Percentiles rank a stretch among this genome's conserved stretches.
Conservation (phyloP, 2,113 vertebrate genomes). For the Leucopternis melanops region DNA sequence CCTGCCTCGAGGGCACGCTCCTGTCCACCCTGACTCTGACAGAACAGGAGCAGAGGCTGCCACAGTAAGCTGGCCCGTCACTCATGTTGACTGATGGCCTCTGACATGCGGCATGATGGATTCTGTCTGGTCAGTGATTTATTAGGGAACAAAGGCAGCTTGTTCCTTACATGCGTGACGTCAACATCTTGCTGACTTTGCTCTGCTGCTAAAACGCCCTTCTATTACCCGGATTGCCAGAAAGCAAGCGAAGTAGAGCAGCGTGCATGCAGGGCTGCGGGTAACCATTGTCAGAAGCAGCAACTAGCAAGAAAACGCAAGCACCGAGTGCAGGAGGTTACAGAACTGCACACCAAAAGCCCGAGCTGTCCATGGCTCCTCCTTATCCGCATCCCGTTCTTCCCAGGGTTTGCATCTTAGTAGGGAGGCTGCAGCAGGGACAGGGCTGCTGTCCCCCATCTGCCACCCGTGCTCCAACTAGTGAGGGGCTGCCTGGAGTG, state of each 20-base stretch:
- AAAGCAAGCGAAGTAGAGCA: background rate
- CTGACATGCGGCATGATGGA: background rate
- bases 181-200: background rate
- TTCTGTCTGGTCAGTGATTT: background rate
- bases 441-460: background rate
- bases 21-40: background rate
- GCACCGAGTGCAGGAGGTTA: background rate
- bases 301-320: background rate
- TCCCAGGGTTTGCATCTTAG: background rate
- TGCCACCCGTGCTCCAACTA: background rate
- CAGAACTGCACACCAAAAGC: background rate
- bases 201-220: background rate
- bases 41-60: background rate
- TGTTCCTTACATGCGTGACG: background rate
- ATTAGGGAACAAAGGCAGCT: background rate
- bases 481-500: background rate
- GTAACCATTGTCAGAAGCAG: background rate
- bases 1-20: background rate
- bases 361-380: background rate
- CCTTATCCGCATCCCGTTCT: background rate
- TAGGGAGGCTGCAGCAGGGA: background rate
- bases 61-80: background rate
- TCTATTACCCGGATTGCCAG: background rate
- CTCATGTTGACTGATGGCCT: background rate
- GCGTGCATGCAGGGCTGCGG: background rate